Base-by-base conservation (phyloP, 2,797 vertebrate genomes). In the Loriculus beryllinus region DNA sequence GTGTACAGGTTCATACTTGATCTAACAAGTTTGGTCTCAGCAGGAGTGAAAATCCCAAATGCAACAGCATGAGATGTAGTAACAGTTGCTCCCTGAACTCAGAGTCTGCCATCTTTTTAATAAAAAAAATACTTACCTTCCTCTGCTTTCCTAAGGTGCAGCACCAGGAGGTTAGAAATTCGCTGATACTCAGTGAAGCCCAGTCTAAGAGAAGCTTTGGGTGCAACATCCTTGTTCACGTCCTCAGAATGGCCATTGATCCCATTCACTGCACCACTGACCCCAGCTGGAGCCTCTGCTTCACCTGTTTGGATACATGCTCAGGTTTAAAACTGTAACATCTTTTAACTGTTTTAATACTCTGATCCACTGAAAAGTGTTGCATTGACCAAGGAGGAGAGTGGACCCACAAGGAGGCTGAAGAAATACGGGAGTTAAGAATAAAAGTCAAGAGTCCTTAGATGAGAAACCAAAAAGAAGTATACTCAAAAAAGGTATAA, bases 111-210 rank as follows among this genome's bases (percentile, higher is more conserved):
- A 3, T 3, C 26, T 42, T 52, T 56, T 57, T 22, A 72, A 8
- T 4, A 28, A 71, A 37, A 37, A 28, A 28, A 51, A 68, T n/a
- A 21, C 96, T 97, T 71, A 99, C 99, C 99, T 95, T 99, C 99
- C 77, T 99, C 99, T 26, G 97, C 96, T 89, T 97, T 98, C 83
- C 99, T 98, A 86, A 99, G 98, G 92, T 99, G 99, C 86, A 99
- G 98, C 49, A 99, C 99, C 75, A 99, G 96, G 85, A 99, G 98
- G 95, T 99, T 99, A 56, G 99, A 99, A 97, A 99, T 98, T 17
- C 98, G 98, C 29, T 97, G 98, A 97, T 99, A 99, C 83, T 99
- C 99, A 0, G 98, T 81, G 84, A 99, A 99, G 26, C 99, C 98
- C 82, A 99, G 97, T 29, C 98, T 98, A 42, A 99, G 97, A 19